Conservation (phyloP, 1,140 invertebrate species). For the Orussus abietinus region DNA sequence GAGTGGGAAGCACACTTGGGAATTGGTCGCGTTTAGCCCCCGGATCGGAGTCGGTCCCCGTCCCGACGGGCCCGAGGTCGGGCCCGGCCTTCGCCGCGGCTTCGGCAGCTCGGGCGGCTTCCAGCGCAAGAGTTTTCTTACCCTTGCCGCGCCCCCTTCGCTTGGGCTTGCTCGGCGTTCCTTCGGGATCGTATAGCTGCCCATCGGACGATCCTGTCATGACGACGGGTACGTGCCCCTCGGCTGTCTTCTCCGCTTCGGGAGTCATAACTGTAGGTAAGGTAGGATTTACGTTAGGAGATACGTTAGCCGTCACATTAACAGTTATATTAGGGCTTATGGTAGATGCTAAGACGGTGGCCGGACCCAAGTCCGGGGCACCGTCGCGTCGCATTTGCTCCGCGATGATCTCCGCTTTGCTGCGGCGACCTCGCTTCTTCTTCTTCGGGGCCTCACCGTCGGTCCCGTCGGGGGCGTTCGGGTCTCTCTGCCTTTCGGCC, state of each 20-base stretch:
- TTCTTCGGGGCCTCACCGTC: constrained; percentile 48
- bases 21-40: constrained; percentile 37
- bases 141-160: constrained; percentile 55
- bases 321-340: neutral
- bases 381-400: constrained; percentile 49
- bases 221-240: constrained; percentile 28
- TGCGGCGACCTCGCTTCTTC: constrained; percentile 49
- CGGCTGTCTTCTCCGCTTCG: constrained; percentile 23
- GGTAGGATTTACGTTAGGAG: constrained; percentile 18
- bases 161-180: constrained; percentile 48
- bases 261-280: constrained; percentile 18
- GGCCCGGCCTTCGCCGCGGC: constrained; percentile 38
- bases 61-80: constrained; percentile 30
- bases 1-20: constrained; percentile 42
- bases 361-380: constrained; percentile 19
- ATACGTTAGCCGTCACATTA: constrained; percentile 5
- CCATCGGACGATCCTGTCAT: constrained; percentile 32
- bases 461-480: constrained; percentile 34
- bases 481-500: constrained; percentile 39
- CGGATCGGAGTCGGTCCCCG: constrained; percentile 38
- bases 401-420: constrained; percentile 50
- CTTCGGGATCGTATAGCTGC: constrained; percentile 43
- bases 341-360: constrained; percentile 5
- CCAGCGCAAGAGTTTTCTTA: constrained; percentile 56
- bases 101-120: constrained; percentile 50